phyloP scores from a whole-genome alignment of 2,797 vertebrate genomes.

The Sylvia borin region DNA sequence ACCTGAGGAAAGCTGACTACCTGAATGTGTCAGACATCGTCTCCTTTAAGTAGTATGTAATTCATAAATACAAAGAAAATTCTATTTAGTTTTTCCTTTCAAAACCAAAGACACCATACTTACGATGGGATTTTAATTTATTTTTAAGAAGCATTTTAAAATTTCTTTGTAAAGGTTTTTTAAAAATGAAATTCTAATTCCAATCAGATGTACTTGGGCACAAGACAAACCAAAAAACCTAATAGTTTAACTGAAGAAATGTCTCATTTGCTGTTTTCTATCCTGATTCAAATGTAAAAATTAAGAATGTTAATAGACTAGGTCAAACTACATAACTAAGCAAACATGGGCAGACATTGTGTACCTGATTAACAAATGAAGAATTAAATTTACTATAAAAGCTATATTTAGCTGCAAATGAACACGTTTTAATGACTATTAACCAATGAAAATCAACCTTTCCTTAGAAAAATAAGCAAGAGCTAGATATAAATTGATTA shows the following conservation, averaged over 20 bases:
- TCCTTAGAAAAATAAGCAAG: conserved; percentile 38
- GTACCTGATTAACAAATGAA: neutral
- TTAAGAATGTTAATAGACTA: neutral
- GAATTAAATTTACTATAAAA: conserved; percentile 1
- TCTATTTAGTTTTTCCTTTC: neutral
- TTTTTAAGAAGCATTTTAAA: neutral
- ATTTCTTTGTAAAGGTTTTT: neutral
- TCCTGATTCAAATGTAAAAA: neutral
- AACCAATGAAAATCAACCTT: conserved; percentile 32
- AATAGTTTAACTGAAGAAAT: neutral
- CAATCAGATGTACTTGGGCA: neutral
- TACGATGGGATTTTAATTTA: neutral
- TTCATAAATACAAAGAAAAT: neutral
- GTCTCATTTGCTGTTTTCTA: neutral
- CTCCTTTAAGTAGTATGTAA: neutral
- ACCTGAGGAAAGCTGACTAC: neutral
- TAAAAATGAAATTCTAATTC: neutral
- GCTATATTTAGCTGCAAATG: conserved; percentile 19
- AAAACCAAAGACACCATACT: neutral
- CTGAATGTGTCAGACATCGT: neutral
- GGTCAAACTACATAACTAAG: neutral
- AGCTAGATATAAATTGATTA: conserved; percentile 47
- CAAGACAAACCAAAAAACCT: neutral
- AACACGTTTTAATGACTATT: conserved; percentile 21
- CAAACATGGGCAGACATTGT: neutral